Percentiles rank a stretch among this genome's conserved stretches.
Evolutionary conservation across 2,797 vertebrate species (phyloP).

Genomic region (Darevskia nairensis): DNA sequence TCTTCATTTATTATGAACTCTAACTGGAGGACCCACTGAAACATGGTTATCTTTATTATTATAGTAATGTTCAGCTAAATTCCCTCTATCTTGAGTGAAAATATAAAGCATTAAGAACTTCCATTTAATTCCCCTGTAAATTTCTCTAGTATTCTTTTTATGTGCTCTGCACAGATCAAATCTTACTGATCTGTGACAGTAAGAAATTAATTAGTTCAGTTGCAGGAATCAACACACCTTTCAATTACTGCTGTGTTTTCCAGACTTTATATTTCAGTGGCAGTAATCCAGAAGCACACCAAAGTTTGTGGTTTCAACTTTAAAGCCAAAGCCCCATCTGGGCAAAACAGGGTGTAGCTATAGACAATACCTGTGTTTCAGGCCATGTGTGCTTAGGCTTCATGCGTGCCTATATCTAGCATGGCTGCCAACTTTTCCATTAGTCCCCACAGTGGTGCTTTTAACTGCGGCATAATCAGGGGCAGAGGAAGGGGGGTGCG

Average conservation of each 20-base stretch:
- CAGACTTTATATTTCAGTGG: background rate
- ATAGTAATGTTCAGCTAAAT: too few species aligned
- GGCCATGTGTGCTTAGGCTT: background rate
- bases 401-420: background rate
- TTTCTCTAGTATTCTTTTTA: too few species aligned
- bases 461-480: too few species aligned
- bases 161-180: background rate
- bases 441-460: background rate
- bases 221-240: background rate
- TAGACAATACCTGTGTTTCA: background rate
- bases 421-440: background rate
- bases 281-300: background rate
- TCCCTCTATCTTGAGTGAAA: too few species aligned
- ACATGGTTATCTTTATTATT: too few species aligned
- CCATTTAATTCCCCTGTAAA: too few species aligned
- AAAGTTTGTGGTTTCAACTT: background rate
- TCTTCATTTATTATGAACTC: too few species aligned
- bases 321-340: background rate
- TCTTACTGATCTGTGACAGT: background rate
- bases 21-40: too few species aligned
- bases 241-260: background rate
- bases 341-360: background rate
- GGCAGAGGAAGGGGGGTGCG: too few species aligned
- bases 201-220: background rate
- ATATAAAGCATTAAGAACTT: too few species aligned